Base-by-base conservation (phyloP, 2,797 vertebrate genomes). In the Sphenopsis melanotis region DNA sequence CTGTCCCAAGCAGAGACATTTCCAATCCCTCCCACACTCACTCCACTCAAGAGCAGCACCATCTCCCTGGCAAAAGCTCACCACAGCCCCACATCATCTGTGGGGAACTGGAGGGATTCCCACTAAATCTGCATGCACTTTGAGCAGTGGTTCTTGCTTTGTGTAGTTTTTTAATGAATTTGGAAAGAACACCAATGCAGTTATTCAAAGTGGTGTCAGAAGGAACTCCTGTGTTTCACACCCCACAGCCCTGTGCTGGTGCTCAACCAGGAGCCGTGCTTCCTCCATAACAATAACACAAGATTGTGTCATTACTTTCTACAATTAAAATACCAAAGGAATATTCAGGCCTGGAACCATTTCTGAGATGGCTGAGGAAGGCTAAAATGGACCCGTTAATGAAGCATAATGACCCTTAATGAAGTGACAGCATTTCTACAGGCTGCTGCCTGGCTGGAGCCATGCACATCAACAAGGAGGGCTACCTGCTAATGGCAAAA, bases 221-320 rank as follows among this genome's bases (percentile, higher is more conserved):
- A 34, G 15, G 59, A 82, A 47, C 12, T 24, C 9, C 15, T 1
- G 6, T 15, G 12, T 32, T 29, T 13, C 18, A 15, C 7, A 55
- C 15, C 9, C 2, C 22, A 9, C 1, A 53, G 7, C 46, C 20
- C n/a, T 3, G 2, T 0, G 0, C 26, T 46, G 24, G 10, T 16
- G 12, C 49, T 47, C 27, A 56, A 39, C 19, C 65, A 52, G 66
- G 49, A 52, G 36, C 23, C 18, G 19, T 11, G 7, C 59, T 34
- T 47, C 53, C 44, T 2, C 60, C 41, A 5, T 49, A 21, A 42
- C 26, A 16, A 3, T 6, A 42, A 49, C 52, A 75, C 29, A 20
- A 8, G 21, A 27, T 1, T 24, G 24, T 8, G 8, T 15, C 47
- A 24, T 46, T 52, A 16, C 32, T 52, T 72, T 39, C 47, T 37